Percentiles rank a stretch among this genome's conserved stretches.
Conservation (phyloP, 2,113 vertebrate genomes). For the Muntiacus reevesi region DNA sequence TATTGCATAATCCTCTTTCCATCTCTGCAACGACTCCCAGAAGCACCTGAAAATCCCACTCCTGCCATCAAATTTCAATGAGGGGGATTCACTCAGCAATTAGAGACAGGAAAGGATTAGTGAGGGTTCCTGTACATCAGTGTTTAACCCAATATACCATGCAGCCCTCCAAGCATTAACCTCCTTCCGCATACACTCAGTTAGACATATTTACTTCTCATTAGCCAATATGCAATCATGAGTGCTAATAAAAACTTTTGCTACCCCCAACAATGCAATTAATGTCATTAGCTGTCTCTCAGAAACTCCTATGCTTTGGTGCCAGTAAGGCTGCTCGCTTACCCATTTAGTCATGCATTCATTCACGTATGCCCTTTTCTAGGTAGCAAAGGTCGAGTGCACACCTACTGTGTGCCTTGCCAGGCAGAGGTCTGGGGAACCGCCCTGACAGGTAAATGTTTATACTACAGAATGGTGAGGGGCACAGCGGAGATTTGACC, state of each 20-base stretch:
- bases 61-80: constrained; percentile 14
- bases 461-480: not conserved
- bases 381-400: not conserved
- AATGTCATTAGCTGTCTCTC: constrained; percentile 62
- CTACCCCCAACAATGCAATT: constrained; percentile 63
- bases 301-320: not conserved
- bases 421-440: not conserved
- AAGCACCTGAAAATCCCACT: constrained; percentile 42
- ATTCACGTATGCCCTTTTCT: not conserved
- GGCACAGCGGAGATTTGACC: not conserved
- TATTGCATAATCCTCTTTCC: not conserved
- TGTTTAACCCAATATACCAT: constrained; percentile 47
- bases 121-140: constrained; percentile 4
- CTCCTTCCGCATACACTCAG: constrained; percentile 38
- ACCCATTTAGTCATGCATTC: not conserved
- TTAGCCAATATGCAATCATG: constrained; percentile 54
- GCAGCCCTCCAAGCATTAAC: constrained; percentile 57
- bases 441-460: not conserved
- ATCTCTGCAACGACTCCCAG: not conserved
- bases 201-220: constrained; percentile 65
- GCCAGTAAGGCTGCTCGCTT: not conserved
- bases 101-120: constrained; percentile 43
- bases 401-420: constrained; percentile 10
- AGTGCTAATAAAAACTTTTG: constrained; percentile 63
- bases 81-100: constrained; percentile 55